Conservation (phyloP, 2,113 vertebrate species). For the Dryoscopus gambensis region DNA sequence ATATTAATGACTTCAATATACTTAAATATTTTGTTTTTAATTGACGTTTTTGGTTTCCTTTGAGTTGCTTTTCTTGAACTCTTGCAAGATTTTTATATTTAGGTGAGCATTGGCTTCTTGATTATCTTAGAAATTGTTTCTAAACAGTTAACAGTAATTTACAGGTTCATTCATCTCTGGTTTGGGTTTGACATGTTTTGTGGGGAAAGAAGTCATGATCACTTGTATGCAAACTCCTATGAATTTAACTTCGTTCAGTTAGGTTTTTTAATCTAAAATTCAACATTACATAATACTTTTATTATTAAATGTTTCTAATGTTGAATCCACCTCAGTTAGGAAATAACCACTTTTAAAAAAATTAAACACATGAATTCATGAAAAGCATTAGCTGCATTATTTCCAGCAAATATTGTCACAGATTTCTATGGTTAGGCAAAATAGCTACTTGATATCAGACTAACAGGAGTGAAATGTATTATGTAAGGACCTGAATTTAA, state of each 20-base stretch:
- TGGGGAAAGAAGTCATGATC: neutral
- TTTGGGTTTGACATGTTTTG: neutral
- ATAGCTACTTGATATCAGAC: neutral
- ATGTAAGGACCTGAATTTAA: neutral
- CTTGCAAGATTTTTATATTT: neutral
- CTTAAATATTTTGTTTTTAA: neutral
- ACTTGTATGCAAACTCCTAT: neutral
- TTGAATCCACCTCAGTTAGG: neutral
- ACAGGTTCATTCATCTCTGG: neutral
- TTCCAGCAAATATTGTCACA: neutral
- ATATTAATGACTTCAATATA: neutral
- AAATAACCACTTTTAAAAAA: neutral
- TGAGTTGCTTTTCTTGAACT: neutral
- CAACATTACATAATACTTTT: neutral
- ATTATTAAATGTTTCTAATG: neutral
- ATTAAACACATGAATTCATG: neutral
- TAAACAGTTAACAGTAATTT: neutral
- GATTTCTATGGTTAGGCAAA: neutral
- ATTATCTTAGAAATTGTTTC: neutral
- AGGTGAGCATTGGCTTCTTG: neutral
- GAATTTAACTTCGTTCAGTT: neutral
- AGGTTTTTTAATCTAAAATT: neutral
- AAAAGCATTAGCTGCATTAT: neutral
- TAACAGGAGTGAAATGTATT: neutral
- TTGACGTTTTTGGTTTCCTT: neutral